Percentiles rank a stretch among this genome's conserved stretches.
Evolutionary conservation across 2,113 vertebrate species (phyloP).

Genomic region (Hymenochirus boettgeri): DNA sequence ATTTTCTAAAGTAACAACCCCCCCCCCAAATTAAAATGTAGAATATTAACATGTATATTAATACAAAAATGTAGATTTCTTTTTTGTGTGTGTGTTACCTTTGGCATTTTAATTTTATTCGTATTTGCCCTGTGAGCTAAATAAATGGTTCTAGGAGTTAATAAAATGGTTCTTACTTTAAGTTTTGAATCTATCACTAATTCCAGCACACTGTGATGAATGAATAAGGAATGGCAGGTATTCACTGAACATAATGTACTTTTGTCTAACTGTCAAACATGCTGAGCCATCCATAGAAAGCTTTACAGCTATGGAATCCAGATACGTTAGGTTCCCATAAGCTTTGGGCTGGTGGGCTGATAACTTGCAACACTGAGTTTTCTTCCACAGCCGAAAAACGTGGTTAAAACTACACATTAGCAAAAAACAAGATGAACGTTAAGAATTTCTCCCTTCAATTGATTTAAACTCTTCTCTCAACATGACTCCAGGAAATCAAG

Average conservation of each 20-base stretch:
- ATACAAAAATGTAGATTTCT: too few species aligned
- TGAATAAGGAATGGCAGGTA: slow-evolving; percentile 38
- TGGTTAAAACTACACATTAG: slow-evolving; percentile 1
- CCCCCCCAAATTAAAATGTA: too few species aligned
- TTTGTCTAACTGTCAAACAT: slow-evolving; percentile 42
- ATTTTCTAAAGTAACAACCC: too few species aligned
- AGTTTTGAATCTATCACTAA: slow-evolving; percentile 32
- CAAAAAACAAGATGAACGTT: slow-evolving; percentile 9
- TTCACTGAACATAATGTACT: slow-evolving; percentile 35
- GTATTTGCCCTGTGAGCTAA: too few species aligned
- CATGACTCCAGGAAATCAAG: slow-evolving; percentile 16
- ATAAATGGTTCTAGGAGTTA: slow-evolving; percentile 8
- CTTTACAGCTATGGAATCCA: slow-evolving; percentile 16
- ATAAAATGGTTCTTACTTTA: slow-evolving; percentile 13
- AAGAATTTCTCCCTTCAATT: slow-evolving; percentile 26
- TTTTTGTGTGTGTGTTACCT: too few species aligned
- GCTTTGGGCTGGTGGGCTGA: slow-evolving; percentile 19
- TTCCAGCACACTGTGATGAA: slow-evolving; percentile 31
- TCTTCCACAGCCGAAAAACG: slow-evolving; percentile 16
- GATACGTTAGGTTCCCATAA: slow-evolving; percentile 23
- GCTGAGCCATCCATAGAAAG: slow-evolving; percentile 36
- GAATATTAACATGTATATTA: too few species aligned
- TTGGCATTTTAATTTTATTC: too few species aligned
- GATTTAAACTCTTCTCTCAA: slow-evolving; percentile 19
- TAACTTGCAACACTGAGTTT: slow-evolving; percentile 27